Evolutionary conservation across 2,888 invertebrate species (phyloP).

Genomic region (Tubulanus polymorphus): DNA sequence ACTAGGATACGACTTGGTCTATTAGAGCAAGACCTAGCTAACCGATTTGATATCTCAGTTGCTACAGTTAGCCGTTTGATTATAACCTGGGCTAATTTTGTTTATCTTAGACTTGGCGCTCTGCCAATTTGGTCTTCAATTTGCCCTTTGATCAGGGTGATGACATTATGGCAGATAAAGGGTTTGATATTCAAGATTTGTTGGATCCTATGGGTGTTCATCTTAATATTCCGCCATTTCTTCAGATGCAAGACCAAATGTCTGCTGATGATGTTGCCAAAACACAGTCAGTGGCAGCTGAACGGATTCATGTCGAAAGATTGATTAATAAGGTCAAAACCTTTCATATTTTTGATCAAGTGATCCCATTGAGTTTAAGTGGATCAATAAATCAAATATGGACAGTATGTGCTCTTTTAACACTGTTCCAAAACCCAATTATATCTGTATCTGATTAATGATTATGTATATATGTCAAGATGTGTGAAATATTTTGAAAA

Average conservation of each 20-base stretch:
- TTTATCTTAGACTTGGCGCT: conserved; percentile 12
- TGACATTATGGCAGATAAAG: conserved; percentile 10
- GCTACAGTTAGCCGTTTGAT: conserved; percentile 16
- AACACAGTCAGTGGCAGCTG: conserved; percentile 7
- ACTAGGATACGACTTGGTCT: not conserved
- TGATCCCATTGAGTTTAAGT: not conserved
- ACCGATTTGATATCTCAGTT: conserved; percentile 10
- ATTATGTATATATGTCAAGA: too few relatives aligned
- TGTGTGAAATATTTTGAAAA: too few relatives aligned
- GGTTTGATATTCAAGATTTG: conserved; percentile 9
- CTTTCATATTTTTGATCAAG: conserved; percentile 4
- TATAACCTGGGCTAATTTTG: conserved; percentile 3
- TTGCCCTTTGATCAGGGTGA: conserved; percentile 5
- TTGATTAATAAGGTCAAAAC: conserved; percentile 7
- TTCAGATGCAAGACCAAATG: conserved; percentile 6
- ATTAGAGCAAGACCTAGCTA: conserved; percentile 4
- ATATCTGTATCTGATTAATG: too few relatives aligned
- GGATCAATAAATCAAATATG: conserved; percentile 3
- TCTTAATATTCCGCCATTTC: conserved; percentile 10
- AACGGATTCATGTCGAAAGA: conserved; percentile 6
- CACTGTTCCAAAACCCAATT: conserved; percentile 8
- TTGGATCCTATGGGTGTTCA: conserved; percentile 8
- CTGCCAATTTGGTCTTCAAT: conserved; percentile 17
- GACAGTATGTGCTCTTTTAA: conserved; percentile 1
- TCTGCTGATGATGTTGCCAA: conserved; percentile 5